Base-by-base conservation (phyloP, 1,140 invertebrate genomes). In the Proales similis region DNA sequence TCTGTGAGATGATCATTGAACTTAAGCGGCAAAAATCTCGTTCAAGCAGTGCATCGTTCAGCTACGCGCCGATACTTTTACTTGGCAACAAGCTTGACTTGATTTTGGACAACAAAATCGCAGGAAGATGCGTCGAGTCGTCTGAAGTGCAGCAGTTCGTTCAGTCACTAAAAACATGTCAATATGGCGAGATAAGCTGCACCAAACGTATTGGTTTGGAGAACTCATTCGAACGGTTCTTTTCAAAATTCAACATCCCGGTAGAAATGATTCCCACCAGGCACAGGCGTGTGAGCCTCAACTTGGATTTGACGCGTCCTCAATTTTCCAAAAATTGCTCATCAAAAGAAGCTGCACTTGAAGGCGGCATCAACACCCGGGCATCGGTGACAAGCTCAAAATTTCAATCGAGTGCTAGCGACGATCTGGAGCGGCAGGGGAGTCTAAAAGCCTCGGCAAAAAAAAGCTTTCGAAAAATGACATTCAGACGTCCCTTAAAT, bases 251-350 rank as follows among this genome's bases (percentile, higher is more conserved):
- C 6, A 85, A 85, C 68, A 74, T 88, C 48, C 86, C 86, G 1
- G 72, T 85, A 67, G 86, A 88, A 77, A 88, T 88, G 86, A 85
- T 85, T n/a, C 86, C 86, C 0, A 86, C 87, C 68, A 83, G 86
- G 68, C 86, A 88, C 71, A 82, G 74, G 48, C 70, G 70, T 62
- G 70, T 76, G 5, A 67, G 70, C 42, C 70, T 73, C 11, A 66
- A 65, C 3, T 74, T 74, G 45, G 51, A 57, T 26, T 26, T 57
- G 20, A 57, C 51, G 9, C 39, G 45, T 9, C 51, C 51, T 9
- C 51, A 57, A 42, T 57, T 57, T 26, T 29, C 26, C 6, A 39
- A 27, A 42, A 14, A 42, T 42, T 14, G 9, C 9, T 19, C 45
- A 11, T 30, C 33, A 26, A 19, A 57, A n/a, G 36, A 57, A 27